These are phyloP conservation scores for Lepus oiostolus DNA, from an alignment of 2,797 vertebrate genomes.

Conservation along the genomic window DNA sequence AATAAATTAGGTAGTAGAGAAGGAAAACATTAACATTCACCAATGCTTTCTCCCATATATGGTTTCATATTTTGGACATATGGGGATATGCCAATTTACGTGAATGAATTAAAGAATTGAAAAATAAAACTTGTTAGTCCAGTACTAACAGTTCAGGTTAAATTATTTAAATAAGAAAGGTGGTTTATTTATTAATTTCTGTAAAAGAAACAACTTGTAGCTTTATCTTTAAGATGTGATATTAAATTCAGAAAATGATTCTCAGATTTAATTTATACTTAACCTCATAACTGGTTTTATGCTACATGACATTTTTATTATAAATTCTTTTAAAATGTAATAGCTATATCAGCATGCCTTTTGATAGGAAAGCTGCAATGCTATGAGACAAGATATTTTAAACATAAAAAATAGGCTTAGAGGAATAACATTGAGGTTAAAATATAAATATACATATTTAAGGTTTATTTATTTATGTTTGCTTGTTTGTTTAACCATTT, in stretches of 20 bases:
- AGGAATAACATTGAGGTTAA: background rate
- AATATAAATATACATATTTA: background rate
- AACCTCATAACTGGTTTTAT: background rate
- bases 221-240: background rate
- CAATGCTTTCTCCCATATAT: background rate
- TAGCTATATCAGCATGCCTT: background rate
- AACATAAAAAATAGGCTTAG: background rate
- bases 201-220: background rate
- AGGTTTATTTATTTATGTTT: too few relatives aligned
- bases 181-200: background rate
- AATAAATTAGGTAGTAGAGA: background rate
- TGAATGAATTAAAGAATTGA: background rate
- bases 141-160: background rate
- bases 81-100: background rate
- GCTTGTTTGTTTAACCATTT: background rate
- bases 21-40: background rate
- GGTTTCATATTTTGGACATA: background rate
- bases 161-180: background rate
- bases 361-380: background rate
- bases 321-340: background rate
- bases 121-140: background rate
- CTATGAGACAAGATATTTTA: background rate
- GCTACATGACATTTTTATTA: background rate
- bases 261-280: background rate
- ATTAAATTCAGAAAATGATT: background rate